Evolutionary conservation across 2,797 vertebrate species (phyloP).

Genomic region (Tapirus indicus): DNA sequence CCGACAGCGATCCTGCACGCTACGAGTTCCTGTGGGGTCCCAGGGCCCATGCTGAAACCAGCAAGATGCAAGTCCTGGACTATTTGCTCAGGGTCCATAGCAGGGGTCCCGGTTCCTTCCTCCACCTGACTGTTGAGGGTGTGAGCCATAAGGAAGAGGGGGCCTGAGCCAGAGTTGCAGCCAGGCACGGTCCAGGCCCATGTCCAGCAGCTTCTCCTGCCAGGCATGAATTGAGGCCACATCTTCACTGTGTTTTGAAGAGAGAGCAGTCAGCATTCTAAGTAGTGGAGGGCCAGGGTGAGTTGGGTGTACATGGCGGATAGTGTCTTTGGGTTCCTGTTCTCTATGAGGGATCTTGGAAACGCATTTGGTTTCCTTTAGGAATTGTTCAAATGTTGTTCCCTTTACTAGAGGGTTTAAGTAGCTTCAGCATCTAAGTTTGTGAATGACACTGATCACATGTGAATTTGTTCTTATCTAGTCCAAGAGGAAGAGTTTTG

Average conservation of each 20-base stretch:
- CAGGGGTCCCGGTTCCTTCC: neutral
- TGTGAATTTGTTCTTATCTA: neutral
- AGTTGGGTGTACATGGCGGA: too few species aligned
- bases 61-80: neutral
- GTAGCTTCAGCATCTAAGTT: neutral
- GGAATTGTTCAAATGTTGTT: neutral
- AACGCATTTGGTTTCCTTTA: neutral
- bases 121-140: neutral
- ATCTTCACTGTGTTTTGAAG: neutral
- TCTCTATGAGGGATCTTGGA: neutral
- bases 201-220: neutral
- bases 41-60: conserved; percentile 5
- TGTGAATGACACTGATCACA: neutral
- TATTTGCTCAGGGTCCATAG: neutral
- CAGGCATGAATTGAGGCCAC: neutral
- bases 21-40: neutral
- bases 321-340: neutral
- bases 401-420: neutral
- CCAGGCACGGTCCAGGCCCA: neutral
- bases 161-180: neutral
- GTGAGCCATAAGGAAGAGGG: neutral
- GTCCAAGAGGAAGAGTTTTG: neutral
- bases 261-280: neutral
- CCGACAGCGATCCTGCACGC: neutral
- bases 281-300: neutral